Percentiles rank a stretch among this genome's conserved stretches.
Evolutionary conservation across 2,797 vertebrate species (phyloP).

Genomic region (Sitta carolinensis): DNA sequence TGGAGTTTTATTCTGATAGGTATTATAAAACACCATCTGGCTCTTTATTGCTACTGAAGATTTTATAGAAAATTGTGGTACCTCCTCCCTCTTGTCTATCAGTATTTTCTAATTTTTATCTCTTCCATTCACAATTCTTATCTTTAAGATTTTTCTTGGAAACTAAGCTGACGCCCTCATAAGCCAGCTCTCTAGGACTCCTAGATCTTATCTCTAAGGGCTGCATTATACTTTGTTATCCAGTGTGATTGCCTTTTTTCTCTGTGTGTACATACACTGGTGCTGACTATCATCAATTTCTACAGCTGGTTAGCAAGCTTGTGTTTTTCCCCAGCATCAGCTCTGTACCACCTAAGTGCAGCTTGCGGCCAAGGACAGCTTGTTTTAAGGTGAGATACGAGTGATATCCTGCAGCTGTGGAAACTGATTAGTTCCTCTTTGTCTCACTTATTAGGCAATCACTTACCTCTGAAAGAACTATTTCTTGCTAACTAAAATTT

Average conservation of each 20-base stretch:
- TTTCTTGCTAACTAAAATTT: not conserved
- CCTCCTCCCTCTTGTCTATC: not conserved
- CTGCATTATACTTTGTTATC: not conserved
- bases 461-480: not conserved
- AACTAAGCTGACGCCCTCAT: not conserved
- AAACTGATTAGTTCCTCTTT: not conserved
- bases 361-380: not conserved
- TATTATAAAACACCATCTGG: not conserved
- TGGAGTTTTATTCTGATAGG: not conserved
- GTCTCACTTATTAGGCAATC: not conserved
- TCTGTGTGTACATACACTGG: accelerated
- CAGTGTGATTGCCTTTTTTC: not conserved
- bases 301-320: not conserved
- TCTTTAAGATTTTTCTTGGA: not conserved
- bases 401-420: not conserved
- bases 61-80: not conserved
- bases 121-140: not conserved
- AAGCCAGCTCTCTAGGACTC: not conserved
- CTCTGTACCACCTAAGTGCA: not conserved
- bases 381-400: not conserved
- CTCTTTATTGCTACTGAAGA: not conserved
- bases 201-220: not conserved
- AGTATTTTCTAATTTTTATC: not conserved
- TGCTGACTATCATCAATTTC: not conserved
- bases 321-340: not conserved